Percentiles rank a stretch among this genome's conserved stretches.
These are phyloP conservation scores for Coleophora flavipennella DNA, from an alignment of 2,888 invertebrate genomes.

Conservation along the genomic window DNA sequence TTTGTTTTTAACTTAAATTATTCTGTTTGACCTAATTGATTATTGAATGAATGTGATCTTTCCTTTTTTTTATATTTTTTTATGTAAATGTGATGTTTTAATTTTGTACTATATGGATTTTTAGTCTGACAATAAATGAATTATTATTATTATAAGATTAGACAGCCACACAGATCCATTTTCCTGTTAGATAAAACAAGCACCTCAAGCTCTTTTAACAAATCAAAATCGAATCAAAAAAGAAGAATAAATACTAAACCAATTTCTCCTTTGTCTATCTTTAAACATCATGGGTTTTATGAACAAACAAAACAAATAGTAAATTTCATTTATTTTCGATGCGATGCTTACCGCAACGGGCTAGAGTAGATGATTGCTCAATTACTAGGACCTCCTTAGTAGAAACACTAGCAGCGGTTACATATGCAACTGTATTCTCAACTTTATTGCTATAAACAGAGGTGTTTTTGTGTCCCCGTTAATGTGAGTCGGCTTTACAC, in stretches of 20 bases:
- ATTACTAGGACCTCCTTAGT: constrained; percentile 72
- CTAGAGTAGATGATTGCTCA: constrained; percentile 72
- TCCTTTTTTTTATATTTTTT: too few species aligned
- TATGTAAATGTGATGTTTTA: too few species aligned
- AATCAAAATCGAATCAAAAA: not conserved
- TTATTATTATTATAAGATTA: too few species aligned
- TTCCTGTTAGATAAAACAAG: too few species aligned
- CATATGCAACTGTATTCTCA: constrained; percentile 36
- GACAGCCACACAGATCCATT: too few species aligned
- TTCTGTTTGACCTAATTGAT: too few species aligned
- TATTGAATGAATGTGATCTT: too few species aligned
- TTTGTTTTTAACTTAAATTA: too few species aligned
- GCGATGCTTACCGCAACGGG: constrained; percentile 64
- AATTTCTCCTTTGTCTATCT: constrained; percentile 22
- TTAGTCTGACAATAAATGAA: too few species aligned
- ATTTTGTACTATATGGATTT: too few species aligned
- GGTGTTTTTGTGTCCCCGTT: constrained; percentile 43
- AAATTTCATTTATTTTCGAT: constrained; percentile 62
- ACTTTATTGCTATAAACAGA: constrained; percentile 51
- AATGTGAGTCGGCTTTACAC: constrained; percentile 59
- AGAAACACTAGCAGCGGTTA: constrained; percentile 50
- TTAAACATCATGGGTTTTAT: constrained; percentile 30
- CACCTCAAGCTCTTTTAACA: not conserved
- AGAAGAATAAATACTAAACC: constrained; percentile 17
- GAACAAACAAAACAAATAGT: constrained; percentile 59